Conservation (phyloP, 1,140 invertebrate genomes). For the Zophobas morio region DNA sequence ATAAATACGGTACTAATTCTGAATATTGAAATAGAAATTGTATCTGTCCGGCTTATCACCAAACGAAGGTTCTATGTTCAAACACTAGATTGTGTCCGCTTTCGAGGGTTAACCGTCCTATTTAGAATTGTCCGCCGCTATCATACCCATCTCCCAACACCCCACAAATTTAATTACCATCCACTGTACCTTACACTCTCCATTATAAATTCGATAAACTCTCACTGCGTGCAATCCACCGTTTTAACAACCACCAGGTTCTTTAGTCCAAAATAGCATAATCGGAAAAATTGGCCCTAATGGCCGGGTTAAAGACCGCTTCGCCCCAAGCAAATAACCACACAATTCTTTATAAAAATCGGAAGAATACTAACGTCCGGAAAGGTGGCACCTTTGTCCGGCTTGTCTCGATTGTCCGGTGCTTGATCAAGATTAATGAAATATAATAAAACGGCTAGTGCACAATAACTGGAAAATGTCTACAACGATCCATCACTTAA, state of each 20-base stretch:
- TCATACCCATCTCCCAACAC: not conserved
- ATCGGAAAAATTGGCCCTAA: not conserved
- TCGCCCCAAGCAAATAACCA: not conserved
- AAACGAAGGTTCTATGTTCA: too few species aligned
- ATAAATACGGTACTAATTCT: too few species aligned
- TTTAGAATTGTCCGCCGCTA: not conserved
- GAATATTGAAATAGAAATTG: too few species aligned
- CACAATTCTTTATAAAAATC: slow-evolving; percentile 3
- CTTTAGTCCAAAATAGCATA: not conserved
- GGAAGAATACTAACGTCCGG: not conserved
- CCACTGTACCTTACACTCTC: not conserved
- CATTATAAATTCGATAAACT: slow-evolving; percentile 1
- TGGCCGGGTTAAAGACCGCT: not conserved
- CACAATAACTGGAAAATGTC: slow-evolving; percentile 41
- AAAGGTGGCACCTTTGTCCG: slow-evolving; percentile 8
- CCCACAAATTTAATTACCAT: slow-evolving; percentile 1
- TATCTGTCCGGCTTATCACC: too few species aligned
- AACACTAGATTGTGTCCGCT: not conserved
- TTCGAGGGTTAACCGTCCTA: not conserved
- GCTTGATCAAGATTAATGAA: slow-evolving; percentile 38
- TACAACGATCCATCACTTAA: slow-evolving; percentile 20
- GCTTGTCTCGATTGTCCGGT: not conserved
- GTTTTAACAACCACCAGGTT: not conserved
- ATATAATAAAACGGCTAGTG: slow-evolving; percentile 36
- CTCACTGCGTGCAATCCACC: not conserved